Conservation (phyloP, 2,888 invertebrate genomes). For the Neoitamus cyanurus region DNA sequence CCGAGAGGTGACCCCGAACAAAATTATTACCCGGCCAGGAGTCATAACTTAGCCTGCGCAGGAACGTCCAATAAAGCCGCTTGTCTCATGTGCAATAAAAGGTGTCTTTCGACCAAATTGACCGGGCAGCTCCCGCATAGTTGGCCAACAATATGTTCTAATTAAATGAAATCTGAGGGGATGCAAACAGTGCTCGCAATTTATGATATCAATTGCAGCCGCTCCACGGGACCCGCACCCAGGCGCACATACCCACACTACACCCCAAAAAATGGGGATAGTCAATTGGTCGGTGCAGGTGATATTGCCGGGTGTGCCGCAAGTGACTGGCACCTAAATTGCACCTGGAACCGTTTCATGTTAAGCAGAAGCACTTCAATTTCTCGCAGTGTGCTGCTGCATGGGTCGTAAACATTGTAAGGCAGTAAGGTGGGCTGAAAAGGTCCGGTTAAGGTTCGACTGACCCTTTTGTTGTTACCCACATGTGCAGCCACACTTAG, state of each 20-base stretch:
- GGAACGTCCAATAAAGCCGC: neutral
- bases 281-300: constrained; percentile 19
- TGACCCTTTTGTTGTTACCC: constrained; percentile 43
- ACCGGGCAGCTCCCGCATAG: neutral
- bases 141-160: neutral
- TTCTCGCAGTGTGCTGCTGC: neutral
- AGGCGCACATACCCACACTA: neutral
- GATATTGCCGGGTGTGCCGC: neutral
- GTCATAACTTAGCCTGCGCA: neutral
- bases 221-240: neutral
- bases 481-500: constrained; percentile 39
- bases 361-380: neutral
- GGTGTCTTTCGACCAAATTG: neutral
- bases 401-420: constrained; percentile 29
- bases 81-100: neutral
- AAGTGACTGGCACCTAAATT: constrained; percentile 22
- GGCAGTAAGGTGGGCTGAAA: constrained; percentile 28
- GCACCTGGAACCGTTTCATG: constrained; percentile 22
- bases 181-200: neutral
- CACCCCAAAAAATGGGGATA: neutral
- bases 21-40: neutral
- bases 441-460: neutral
- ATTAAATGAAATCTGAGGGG: neutral
- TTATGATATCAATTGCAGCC: neutral
- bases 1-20: neutral